Evolutionary conservation across 2,888 invertebrate genomes (phyloP).

Genomic region (Diplolepis rosae): DNA sequence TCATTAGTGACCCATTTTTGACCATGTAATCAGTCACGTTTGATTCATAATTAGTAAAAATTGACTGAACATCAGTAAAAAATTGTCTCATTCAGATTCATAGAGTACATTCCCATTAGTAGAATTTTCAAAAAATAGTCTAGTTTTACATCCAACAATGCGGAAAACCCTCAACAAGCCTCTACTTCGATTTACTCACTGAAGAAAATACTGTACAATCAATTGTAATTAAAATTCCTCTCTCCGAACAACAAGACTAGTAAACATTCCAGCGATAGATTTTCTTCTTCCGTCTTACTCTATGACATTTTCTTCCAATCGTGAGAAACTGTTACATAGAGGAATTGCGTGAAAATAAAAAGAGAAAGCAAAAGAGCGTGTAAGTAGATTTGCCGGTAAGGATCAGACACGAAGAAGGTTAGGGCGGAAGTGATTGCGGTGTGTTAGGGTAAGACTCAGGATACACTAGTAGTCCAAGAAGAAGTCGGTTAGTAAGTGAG

Average conservation of each 20-base stretch:
- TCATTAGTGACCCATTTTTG: too few species aligned
- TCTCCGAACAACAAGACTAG: not conserved
- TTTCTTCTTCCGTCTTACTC: slow-evolving; percentile 21
- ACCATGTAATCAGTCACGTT: too few species aligned
- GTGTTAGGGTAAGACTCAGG: slow-evolving; percentile 2
- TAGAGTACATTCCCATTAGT: too few species aligned
- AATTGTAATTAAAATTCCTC: slow-evolving; percentile 18
- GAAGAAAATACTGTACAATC: not conserved
- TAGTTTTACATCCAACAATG: too few species aligned
- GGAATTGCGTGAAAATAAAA: not conserved
- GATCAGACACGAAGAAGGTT: not conserved
- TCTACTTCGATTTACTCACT: too few species aligned
- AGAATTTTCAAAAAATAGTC: not conserved
- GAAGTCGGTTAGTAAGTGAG: slow-evolving; percentile 27
- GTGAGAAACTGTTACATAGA: slow-evolving; percentile 1
- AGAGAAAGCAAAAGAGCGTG: slow-evolving; percentile 19
- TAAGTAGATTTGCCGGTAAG: not conserved
- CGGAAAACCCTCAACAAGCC: too few species aligned
- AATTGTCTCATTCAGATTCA: too few species aligned
- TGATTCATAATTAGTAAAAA: too few species aligned
- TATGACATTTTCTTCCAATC: slow-evolving; percentile 20
- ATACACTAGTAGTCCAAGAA: slow-evolving; percentile 22
- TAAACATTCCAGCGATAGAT: slow-evolving; percentile 7
- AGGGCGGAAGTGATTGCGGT: slow-evolving; percentile 8
- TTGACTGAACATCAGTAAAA: too few species aligned